Evolutionary conservation across 1,140 invertebrate species (phyloP).

Genomic region (Philaenus spumarius): DNA sequence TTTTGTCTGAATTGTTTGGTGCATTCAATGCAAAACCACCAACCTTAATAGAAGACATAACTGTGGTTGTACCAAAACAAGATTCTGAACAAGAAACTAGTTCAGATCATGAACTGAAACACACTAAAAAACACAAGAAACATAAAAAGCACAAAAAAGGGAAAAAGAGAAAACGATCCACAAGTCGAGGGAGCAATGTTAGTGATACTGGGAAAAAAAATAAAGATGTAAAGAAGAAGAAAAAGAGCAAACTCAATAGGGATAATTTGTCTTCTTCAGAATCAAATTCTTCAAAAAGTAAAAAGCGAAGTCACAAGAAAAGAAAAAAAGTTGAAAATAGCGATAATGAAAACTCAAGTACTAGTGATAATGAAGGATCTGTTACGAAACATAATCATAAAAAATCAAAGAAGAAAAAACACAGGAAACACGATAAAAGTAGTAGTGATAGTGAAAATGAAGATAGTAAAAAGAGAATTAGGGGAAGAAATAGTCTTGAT

Average conservation of each 20-base stretch:
- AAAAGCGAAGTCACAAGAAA: no score
- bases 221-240: background rate
- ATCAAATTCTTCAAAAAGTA: background rate
- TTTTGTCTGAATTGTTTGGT: conserved; percentile 68
- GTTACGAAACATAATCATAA: conserved; percentile 50
- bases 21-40: conserved; percentile 52
- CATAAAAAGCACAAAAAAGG: conserved; percentile 31
- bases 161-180: conserved; percentile 15
- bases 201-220: conserved; percentile 3
- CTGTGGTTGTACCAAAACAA: conserved; percentile 40
- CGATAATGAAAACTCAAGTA: conserved; percentile 12
- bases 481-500: conserved; percentile 20
- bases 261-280: conserved; percentile 31
- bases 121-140: conserved; percentile 36
- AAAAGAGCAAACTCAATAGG: conserved; percentile 25
- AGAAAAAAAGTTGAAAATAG: background rate
- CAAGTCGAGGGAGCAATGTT: background rate
- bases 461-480: conserved; percentile 14
- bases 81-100: conserved; percentile 44
- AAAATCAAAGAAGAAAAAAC: conserved; percentile 49
- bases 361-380: conserved; percentile 37
- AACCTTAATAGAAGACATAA: conserved; percentile 21
- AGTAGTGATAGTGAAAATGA: conserved; percentile 42
- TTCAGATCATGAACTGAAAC: conserved; percentile 37
- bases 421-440: conserved; percentile 35